Conservation (phyloP, 2,797 vertebrate genomes). For the Neosalanx taihuensis region DNA sequence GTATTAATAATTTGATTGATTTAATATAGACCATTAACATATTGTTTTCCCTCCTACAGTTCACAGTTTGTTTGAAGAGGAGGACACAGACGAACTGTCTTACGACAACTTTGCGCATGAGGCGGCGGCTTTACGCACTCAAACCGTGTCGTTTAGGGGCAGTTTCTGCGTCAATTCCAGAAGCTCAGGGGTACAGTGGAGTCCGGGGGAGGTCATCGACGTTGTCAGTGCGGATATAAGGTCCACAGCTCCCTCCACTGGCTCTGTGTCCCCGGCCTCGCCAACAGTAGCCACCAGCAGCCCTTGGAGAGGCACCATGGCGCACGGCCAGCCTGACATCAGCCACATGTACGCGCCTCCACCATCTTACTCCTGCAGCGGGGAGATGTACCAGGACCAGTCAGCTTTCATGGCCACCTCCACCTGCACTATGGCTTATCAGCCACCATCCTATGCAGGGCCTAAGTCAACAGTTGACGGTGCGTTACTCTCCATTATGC, state of each 20-base stretch:
- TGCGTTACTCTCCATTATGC: slow-evolving; percentile 83
- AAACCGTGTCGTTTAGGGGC: slow-evolving; percentile 82
- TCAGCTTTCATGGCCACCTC: slow-evolving; percentile 78
- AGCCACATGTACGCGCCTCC: slow-evolving; percentile 83
- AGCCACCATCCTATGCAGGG: slow-evolving; percentile 74
- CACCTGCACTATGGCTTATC: slow-evolving; percentile 78
- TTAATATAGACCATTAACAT: background rate
- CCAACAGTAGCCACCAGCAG: slow-evolving; percentile 52
- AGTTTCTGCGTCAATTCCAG: slow-evolving; percentile 86
- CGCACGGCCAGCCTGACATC: slow-evolving; percentile 81
- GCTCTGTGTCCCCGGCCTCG: slow-evolving; percentile 69
- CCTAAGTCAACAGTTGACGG: slow-evolving; percentile 78
- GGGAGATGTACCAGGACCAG: slow-evolving; percentile 84
- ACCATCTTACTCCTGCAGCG: slow-evolving; percentile 77
- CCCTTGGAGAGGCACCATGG: slow-evolving; percentile 74
- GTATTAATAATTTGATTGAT: too few relatives aligned
- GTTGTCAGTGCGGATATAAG: slow-evolving; percentile 78
- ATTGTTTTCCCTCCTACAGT: slow-evolving; percentile 55
- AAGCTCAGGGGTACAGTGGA: slow-evolving; percentile 75
- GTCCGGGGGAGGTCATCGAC: slow-evolving; percentile 81
- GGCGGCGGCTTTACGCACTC: slow-evolving; percentile 68
- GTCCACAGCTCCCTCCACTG: slow-evolving; percentile 56
- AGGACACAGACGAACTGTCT: slow-evolving; percentile 72
- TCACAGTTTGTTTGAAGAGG: slow-evolving; percentile 77
- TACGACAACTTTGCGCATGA: slow-evolving; percentile 70